Evolutionary conservation across 1,140 invertebrate genomes (phyloP).

Genomic region (Drosophila sulfurigaster): DNA sequence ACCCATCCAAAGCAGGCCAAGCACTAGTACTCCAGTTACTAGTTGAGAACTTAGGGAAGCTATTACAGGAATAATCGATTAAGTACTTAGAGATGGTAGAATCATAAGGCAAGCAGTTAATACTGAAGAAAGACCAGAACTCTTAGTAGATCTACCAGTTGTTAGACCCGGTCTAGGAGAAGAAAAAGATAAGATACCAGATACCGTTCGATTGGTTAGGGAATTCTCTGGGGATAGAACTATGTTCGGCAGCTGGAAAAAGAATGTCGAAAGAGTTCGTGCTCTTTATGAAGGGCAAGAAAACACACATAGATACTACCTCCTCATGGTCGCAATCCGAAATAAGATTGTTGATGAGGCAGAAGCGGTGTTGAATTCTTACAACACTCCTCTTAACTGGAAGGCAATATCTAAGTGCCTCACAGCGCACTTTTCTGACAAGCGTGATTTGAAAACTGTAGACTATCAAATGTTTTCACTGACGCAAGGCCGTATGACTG

Average conservation of each 20-base stretch:
- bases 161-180: not conserved
- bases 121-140: no score
- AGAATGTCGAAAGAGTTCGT: not conserved
- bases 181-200: constrained; percentile 5
- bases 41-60: no score
- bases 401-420: constrained; percentile 1
- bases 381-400: constrained; percentile 7
- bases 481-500: constrained; percentile 7
- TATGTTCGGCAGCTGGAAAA: constrained; percentile 15
- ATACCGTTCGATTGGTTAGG: not conserved
- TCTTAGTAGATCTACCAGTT: no score
- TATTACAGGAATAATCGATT: no score
- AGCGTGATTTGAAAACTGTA: constrained; percentile 10
- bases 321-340: not conserved
- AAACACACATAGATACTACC: constrained; percentile 5
- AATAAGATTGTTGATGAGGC: constrained; percentile 12
- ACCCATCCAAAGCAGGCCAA: no score
- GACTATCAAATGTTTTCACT: constrained; percentile 12
- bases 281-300: constrained; percentile 2
- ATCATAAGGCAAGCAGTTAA: no score
- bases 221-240: not conserved
- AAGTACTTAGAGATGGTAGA: no score
- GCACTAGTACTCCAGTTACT: no score
- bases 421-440: constrained; percentile 1
- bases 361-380: constrained; percentile 8